A percentile compares a stretch with the other conserved stretches of the same genome.
Evolutionary conservation across 2,113 vertebrate genomes (phyloP).

Genomic region (Hippoglossus stenolepis): DNA sequence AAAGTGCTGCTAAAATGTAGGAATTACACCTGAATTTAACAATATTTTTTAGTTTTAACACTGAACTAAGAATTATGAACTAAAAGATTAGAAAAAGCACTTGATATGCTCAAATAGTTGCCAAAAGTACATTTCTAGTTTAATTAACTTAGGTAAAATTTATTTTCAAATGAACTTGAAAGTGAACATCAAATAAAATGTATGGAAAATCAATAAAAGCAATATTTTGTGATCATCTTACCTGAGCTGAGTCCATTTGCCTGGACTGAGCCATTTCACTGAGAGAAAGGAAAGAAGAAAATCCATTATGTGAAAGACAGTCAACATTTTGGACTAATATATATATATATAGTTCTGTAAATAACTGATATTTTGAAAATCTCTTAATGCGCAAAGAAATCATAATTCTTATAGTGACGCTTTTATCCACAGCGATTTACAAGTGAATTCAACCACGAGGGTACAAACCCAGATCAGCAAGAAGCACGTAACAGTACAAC

Average conservation of each 20-base stretch:
- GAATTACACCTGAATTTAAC: background rate
- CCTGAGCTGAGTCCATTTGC: slow-evolving; percentile 78
- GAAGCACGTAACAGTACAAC: too few species aligned
- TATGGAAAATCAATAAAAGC: too few species aligned
- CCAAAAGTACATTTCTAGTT: too few species aligned
- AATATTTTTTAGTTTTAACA: background rate
- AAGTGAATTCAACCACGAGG: too few species aligned
- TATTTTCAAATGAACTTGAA: too few species aligned
- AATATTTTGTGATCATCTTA: slow-evolving; percentile 27
- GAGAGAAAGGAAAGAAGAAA: slow-evolving; percentile 30
- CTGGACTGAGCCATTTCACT: slow-evolving; percentile 85
- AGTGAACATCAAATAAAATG: too few species aligned
- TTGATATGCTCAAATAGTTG: background rate
- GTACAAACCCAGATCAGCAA: too few species aligned
- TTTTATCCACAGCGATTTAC: too few species aligned
- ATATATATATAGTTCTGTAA: too few species aligned
- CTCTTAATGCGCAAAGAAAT: background rate
- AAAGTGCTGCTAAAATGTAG: too few species aligned
- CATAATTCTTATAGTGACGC: background rate
- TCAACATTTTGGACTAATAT: too few species aligned
- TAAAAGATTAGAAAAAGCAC: background rate
- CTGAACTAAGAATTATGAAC: background rate
- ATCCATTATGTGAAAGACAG: background rate
- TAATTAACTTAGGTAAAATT: too few species aligned
- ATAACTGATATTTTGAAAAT: background rate